These are phyloP conservation scores for Anisognathus igniventris DNA, from an alignment of 2,797 vertebrate genomes.

Conservation along the genomic window DNA sequence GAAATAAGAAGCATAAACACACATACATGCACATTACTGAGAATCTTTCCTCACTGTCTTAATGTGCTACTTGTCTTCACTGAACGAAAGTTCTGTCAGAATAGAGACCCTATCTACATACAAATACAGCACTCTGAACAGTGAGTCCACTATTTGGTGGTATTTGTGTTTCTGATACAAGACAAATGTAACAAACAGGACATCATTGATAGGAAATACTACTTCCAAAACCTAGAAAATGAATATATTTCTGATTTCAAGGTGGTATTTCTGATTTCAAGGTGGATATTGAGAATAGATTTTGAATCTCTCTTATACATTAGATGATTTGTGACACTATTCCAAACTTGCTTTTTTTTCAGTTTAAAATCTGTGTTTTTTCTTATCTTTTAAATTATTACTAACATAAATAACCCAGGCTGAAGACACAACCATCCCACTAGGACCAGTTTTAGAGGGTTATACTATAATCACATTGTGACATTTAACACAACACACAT, in stretches of 20 bases:
- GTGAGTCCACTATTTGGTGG: not conserved
- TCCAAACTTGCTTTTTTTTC: not conserved
- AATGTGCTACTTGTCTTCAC: not conserved
- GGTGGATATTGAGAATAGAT: not conserved
- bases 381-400: not conserved
- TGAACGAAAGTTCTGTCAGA: not conserved
- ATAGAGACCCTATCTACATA: not conserved
- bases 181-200: not conserved
- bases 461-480: not conserved
- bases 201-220: not conserved
- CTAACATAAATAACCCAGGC: not conserved
- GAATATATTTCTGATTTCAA: not conserved
- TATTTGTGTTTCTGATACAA: not conserved
- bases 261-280: not conserved
- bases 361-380: not conserved
- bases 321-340: not conserved
- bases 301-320: not conserved
- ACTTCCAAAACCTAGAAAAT: not conserved
- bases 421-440: not conserved
- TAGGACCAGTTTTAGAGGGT: not conserved
- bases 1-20: not conserved
- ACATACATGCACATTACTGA: not conserved
- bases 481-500: not conserved
- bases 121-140: not conserved
- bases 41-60: not conserved